Evolutionary conservation across 2,888 invertebrate species (phyloP), one percentile per base, ranked within the genome.

Genomic region (Unio pictorum): DNA sequence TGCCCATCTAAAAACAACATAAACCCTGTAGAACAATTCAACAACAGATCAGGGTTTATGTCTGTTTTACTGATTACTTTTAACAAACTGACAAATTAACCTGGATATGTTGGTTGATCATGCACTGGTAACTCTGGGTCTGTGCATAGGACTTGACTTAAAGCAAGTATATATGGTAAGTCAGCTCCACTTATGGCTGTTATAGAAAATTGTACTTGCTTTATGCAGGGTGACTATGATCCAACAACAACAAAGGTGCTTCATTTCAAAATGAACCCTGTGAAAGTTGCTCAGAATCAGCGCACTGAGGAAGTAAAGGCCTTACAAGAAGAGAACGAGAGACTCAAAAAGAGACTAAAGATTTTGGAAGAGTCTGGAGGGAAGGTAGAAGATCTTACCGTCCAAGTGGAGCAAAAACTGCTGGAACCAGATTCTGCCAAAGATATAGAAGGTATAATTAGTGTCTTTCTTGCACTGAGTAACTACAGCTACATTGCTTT

Each of bases 201-300:
- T 45, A 45, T 15, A 45, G 11, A 45, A 45, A 45, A 45, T 45
- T 11, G 2, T 45, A 45, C 45, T 45, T 45, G 5, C 26, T 6
- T 17, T 45, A 57, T 28, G 3, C 73, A 89, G 88, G 89, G 89
- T 18, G 87, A 88, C 65, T 89, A 85, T 81, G 88, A 89, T 74
- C 88, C 88, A 26, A 80, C 84, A 6, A 87, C 84, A 65, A 82
- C 84, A 7, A 88, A 88, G 66, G 85, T 89, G 28, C 58, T 89
- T 4, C 88, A 88, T 71, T 79, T 88, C 60, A 74, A 73, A 45
- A 82, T 82, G 81, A 89, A 89, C 72, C 89, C 89, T 28, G 78
- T 75, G 20, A 79, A 84, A 7, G 45, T 78, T 57, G 87, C 86
- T 30, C 80, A 84, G 64, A 65, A 79, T 28, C 72, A 79, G 28